phyloP scores from a whole-genome alignment of 2,797 vertebrate species.

The Bufotes viridis region DNA sequence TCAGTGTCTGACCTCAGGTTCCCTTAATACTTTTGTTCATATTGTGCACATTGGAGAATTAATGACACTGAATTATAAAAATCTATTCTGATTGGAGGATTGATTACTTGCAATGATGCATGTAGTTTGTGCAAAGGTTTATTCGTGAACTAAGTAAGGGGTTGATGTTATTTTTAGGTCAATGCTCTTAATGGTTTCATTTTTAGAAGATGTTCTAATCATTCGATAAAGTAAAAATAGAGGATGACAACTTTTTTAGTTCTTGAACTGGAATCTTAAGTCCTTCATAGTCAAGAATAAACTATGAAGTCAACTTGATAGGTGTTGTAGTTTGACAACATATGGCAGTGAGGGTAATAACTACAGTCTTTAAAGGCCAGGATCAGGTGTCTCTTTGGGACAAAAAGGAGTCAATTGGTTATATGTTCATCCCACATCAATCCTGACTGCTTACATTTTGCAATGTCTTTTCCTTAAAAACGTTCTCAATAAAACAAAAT shows the following conservation, averaged over 20 bases:
- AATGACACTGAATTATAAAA: too few species aligned
- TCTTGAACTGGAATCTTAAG: neutral
- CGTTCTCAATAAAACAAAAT: neutral
- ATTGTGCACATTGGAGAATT: too few species aligned
- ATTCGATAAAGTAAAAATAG: neutral
- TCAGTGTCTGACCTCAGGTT: too few species aligned
- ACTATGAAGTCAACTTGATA: neutral
- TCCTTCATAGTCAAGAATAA: neutral
- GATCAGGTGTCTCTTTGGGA: neutral
- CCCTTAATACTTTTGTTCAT: too few species aligned
- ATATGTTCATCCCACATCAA: neutral
- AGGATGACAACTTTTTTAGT: neutral
- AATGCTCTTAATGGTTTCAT: neutral
- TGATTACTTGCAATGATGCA: neutral
- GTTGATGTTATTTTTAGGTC: neutral
- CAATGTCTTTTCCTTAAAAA: neutral
- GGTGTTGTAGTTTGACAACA: neutral
- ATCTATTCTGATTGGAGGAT: neutral
- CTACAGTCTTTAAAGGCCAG: neutral
- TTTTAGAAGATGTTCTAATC: neutral
- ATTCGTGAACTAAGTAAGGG: neutral
- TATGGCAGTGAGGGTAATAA: neutral
- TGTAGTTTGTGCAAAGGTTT: neutral
- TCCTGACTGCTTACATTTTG: too few species aligned
- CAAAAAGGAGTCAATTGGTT: neutral